A percentile compares a stretch with the other conserved stretches of the same genome.
These are phyloP conservation scores for Apis dorsata DNA, from an alignment of 1,140 invertebrate genomes.

Conservation along the genomic window DNA sequence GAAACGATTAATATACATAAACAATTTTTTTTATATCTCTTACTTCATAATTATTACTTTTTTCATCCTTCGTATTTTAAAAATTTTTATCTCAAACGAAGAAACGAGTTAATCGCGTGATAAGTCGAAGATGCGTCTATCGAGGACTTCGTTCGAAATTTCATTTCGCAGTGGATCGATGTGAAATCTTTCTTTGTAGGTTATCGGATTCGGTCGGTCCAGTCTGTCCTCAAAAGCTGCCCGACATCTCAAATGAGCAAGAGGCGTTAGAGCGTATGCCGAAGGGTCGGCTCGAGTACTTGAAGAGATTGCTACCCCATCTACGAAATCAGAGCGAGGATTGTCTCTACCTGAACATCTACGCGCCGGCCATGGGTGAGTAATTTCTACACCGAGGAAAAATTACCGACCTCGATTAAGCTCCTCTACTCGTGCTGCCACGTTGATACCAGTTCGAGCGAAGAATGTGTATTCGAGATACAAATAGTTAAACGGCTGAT, in stretches of 20 bases:
- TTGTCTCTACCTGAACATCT: slow-evolving; percentile 98
- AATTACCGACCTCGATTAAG: not conserved
- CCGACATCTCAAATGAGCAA: slow-evolving; percentile 91
- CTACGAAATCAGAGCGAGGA: slow-evolving; percentile 96
- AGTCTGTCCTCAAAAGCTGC: slow-evolving; percentile 94
- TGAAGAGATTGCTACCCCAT: slow-evolving; percentile 90
- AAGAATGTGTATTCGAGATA: not conserved
- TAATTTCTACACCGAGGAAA: slow-evolving; percentile 45
- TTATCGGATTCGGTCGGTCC: slow-evolving; percentile 89
- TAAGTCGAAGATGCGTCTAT: no score
- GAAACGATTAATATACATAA: no score
- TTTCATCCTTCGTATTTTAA: no score
- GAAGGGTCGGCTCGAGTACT: slow-evolving; percentile 91
- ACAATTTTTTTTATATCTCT: no score
- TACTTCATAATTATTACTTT: no score
- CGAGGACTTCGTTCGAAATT: not conserved
- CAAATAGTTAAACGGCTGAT: not conserved
- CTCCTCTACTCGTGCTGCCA: not conserved
- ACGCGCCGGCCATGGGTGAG: slow-evolving; percentile 95
- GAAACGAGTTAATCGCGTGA: no score
- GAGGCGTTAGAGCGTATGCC: slow-evolving; percentile 91
- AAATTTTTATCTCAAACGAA: no score
- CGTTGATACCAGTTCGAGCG: no score
- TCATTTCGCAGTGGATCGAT: not conserved
- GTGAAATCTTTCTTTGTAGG: slow-evolving; percentile 63